Conservation (phyloP, 2,113 vertebrate genomes). For the Calidris pugnax region DNA sequence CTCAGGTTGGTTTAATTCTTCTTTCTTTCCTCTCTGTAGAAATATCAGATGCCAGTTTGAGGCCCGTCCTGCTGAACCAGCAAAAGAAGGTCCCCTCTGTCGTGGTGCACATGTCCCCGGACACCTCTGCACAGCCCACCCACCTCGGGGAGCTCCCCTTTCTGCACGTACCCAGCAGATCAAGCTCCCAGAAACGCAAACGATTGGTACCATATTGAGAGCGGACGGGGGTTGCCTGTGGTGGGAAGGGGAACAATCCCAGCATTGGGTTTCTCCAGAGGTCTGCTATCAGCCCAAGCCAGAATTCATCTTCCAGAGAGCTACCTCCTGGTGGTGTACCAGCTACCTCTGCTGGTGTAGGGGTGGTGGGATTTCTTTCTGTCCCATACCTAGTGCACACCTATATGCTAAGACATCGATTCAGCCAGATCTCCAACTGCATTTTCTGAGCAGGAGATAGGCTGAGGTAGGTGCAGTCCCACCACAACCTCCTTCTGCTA, state of each 20-base stretch:
- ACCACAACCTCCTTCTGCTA: neutral
- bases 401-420: accelerated
- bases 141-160: neutral
- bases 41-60: neutral
- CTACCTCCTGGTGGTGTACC: neutral
- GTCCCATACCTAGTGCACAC: neutral
- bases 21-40: constrained; percentile 17
- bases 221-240: accelerated
- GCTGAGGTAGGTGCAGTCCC: neutral
- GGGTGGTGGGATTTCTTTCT: neutral
- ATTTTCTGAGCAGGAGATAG: neutral
- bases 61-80: neutral
- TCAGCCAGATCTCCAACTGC: neutral
- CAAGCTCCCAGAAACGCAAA: constrained; percentile 29
- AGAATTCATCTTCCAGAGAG: neutral
- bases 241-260: neutral
- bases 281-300: neutral
- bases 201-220: neutral
- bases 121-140: neutral
- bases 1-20: neutral
- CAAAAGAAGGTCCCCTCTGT: neutral
- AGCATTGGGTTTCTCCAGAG: neutral
- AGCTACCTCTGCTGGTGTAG: neutral
- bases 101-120: neutral
- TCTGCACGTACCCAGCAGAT: neutral